A percentile compares a stretch with the other conserved stretches of the same genome.
Conservation (phyloP, 37 sponge, comb jelly and placozoan genomes). For the Corticium candelabrum region DNA sequence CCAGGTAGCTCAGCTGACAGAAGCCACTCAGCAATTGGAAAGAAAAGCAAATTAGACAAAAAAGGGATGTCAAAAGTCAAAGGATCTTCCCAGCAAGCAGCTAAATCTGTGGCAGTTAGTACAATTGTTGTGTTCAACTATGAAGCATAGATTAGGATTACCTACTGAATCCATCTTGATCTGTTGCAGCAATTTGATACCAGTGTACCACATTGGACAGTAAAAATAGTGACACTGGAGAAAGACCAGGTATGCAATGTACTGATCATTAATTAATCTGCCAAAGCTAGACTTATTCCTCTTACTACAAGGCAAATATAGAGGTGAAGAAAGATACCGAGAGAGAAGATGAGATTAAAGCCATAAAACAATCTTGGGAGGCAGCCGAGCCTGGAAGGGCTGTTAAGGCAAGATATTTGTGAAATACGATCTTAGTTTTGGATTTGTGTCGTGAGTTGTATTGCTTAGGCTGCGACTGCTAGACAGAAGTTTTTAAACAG, state of each 20-base stretch:
- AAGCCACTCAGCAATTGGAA: no score
- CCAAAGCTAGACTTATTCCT: not conserved
- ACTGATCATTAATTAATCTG: not conserved
- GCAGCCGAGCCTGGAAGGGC: slow-evolving; percentile 74
- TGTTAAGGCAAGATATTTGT: slow-evolving; percentile 42
- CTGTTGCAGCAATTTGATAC: slow-evolving; percentile 22
- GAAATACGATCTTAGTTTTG: not conserved
- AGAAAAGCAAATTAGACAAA: no score
- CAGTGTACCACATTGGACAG: slow-evolving; percentile 58
- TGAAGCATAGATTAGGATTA: no score
- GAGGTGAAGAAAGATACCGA: slow-evolving; percentile 64
- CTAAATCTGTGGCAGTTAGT: no score
- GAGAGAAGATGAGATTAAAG: slow-evolving; percentile 70
- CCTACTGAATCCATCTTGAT: no score
- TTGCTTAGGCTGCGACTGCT: slow-evolving; percentile 37
- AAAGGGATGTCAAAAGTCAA: no score
- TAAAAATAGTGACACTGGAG: slow-evolving; percentile 30
- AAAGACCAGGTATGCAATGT: not conserved
- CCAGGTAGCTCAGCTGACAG: no score
- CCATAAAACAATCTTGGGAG: slow-evolving; percentile 86
- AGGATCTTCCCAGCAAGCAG: no score
- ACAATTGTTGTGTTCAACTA: no score
- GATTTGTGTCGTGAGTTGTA: no score
- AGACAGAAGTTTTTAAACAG: slow-evolving; percentile 62
- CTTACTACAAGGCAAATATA: slow-evolving; percentile 11